phyloP scores from a whole-genome alignment of 1,140 invertebrate genomes.

The Dolichoris vasculosae region DNA sequence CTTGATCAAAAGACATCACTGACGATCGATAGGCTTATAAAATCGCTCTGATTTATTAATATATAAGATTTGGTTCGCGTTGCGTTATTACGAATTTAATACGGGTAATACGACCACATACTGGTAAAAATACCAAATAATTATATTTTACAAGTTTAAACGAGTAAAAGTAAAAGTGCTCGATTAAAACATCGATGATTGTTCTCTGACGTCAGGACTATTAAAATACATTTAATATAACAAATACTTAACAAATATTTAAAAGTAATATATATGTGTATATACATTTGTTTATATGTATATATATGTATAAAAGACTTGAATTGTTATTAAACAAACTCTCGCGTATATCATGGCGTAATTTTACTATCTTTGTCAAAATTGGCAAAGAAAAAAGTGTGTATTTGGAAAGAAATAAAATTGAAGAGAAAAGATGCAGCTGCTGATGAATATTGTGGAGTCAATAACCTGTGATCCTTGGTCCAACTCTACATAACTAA shows the following conservation, averaged over 20 bases:
- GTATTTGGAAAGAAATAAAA: slow-evolving; percentile 23
- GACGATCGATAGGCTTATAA: slow-evolving; percentile 66
- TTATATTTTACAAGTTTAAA: slow-evolving; percentile 16
- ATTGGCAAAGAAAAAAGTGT: slow-evolving; percentile 34
- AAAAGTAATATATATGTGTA: neutral
- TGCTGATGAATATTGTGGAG: slow-evolving; percentile 6
- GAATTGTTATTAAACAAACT: slow-evolving; percentile 21
- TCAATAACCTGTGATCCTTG: neutral
- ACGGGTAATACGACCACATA: slow-evolving; percentile 15
- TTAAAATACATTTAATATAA: slow-evolving; percentile 17
- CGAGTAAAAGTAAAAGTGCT: slow-evolving; percentile 38
- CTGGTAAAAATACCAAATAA: slow-evolving; percentile 21
- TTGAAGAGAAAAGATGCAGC: slow-evolving; percentile 30
- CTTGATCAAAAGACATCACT: slow-evolving; percentile 71
- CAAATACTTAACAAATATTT: slow-evolving; percentile 14
- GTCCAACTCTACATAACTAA: slow-evolving; percentile 29
- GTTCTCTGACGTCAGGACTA: slow-evolving; percentile 52
- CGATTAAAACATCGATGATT: slow-evolving; percentile 40
- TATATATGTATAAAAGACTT: neutral
- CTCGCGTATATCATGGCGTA: slow-evolving; percentile 33
- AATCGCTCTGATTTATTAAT: slow-evolving; percentile 43
- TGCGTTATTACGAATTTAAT: slow-evolving; percentile 47
- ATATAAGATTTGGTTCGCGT: slow-evolving; percentile 46
- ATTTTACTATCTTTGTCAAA: slow-evolving; percentile 1
- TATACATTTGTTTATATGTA: neutral